Evolutionary conservation across 2,797 vertebrate genomes (phyloP).

Genomic region (Phylloscopus collybita): DNA sequence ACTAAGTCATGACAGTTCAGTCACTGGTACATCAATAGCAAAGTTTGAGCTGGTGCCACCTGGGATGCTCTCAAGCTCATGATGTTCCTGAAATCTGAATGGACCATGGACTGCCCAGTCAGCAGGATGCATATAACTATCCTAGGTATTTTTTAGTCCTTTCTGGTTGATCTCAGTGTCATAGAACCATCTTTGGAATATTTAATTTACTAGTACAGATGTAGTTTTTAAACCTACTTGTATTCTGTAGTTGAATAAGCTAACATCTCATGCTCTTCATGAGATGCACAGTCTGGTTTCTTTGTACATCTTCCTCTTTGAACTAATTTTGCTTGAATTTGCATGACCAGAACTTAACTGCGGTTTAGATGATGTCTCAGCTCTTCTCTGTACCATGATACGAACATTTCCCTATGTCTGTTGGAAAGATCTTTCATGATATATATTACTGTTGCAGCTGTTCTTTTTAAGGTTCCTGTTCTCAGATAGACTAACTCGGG

Average conservation of each 20-base stretch:
- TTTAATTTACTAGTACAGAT: background rate
- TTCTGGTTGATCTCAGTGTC: background rate
- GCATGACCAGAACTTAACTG: background rate
- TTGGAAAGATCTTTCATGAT: background rate
- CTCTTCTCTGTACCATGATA: background rate
- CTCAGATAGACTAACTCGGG: background rate
- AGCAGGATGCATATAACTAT: background rate
- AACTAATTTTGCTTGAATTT: background rate
- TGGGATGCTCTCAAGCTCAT: background rate
- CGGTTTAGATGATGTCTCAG: background rate
- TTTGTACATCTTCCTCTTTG: background rate
- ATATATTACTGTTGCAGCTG: accelerated
- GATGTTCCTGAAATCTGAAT: background rate
- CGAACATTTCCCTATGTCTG: background rate
- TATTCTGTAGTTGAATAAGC: background rate
- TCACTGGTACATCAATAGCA: background rate
- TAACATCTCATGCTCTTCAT: background rate
- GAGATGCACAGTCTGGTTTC: background rate
- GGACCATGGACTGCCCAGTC: background rate
- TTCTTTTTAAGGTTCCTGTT: background rate
- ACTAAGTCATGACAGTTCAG: background rate
- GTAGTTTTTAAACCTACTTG: background rate
- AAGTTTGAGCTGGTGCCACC: background rate
- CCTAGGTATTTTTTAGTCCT: background rate
- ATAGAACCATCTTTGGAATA: background rate